Evolutionary conservation across 35 echinoderm and acorn worm genomes (phyloP).

Genomic region (Ophioderma brevispina): DNA sequence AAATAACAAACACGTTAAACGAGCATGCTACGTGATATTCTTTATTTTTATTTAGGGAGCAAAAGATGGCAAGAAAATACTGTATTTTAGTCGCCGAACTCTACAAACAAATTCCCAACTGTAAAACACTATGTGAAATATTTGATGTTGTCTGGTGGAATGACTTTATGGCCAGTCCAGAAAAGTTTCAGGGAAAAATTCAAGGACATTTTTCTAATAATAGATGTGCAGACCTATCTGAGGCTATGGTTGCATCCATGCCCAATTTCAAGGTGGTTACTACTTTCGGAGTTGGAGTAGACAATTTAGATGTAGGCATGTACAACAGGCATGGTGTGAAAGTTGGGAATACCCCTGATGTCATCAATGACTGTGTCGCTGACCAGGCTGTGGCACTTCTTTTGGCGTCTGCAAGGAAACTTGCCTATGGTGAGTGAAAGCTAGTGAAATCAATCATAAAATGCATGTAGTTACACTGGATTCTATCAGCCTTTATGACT

Average conservation of each 20-base stretch:
- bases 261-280: not conserved
- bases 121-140: not conserved
- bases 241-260: not conserved
- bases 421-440: not conserved
- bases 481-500: too few species aligned
- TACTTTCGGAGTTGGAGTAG: not conserved
- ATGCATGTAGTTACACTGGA: too few species aligned
- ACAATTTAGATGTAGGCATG: not conserved
- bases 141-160: not conserved
- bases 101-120: not conserved
- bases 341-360: not conserved
- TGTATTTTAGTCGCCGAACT: not conserved
- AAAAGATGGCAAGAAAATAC: not conserved
- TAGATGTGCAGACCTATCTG: not conserved
- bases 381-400: not conserved
- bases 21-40: too few species aligned
- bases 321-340: not conserved
- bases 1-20: too few species aligned
- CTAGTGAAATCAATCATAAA: too few species aligned
- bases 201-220: not conserved
- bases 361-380: not conserved
- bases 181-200: not conserved
- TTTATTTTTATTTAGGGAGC: too few species aligned
- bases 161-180: not conserved
- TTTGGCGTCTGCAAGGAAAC: not conserved